These are phyloP conservation scores for Coelogynopora nodosa DNA, from an alignment of 2,888 invertebrate species.

Conservation along the genomic window DNA sequence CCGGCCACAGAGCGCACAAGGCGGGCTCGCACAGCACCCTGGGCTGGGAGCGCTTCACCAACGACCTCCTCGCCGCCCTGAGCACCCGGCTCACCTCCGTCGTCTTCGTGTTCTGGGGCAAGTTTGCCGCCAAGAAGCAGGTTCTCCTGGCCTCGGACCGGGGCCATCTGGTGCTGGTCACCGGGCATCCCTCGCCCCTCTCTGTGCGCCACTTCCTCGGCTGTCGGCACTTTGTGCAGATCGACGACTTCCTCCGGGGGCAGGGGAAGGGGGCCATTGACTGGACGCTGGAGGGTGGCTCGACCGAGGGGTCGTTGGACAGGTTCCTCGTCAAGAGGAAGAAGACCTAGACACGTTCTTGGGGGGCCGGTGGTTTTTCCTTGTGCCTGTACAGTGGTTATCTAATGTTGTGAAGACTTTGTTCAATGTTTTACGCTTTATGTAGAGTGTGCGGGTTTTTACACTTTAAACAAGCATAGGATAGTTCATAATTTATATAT, in stretches of 20 bases:
- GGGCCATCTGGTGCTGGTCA: conserved; percentile 53
- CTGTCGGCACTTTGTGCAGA: conserved; percentile 55
- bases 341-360: too few relatives aligned
- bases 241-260: conserved; percentile 48
- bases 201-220: conserved; percentile 53
- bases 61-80: conserved; percentile 53
- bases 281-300: conserved; percentile 28
- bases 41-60: conserved; percentile 58
- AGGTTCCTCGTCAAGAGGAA: too few relatives aligned
- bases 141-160: conserved; percentile 52
- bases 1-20: conserved; percentile 53
- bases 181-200: conserved; percentile 59
- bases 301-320: too few relatives aligned
- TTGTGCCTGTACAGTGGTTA: too few relatives aligned
- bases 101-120: conserved; percentile 58
- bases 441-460: too few relatives aligned
- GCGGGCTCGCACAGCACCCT: conserved; percentile 55
- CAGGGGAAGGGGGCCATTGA: not conserved
- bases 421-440: too few relatives aligned
- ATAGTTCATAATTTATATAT: too few relatives aligned
- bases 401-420: too few relatives aligned
- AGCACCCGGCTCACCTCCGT: conserved; percentile 50
- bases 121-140: conserved; percentile 57
- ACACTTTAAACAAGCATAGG: too few relatives aligned
- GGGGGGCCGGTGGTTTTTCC: too few relatives aligned